Conservation (phyloP, 2,888 invertebrate genomes). For the Chaetoderma sp. region DNA sequence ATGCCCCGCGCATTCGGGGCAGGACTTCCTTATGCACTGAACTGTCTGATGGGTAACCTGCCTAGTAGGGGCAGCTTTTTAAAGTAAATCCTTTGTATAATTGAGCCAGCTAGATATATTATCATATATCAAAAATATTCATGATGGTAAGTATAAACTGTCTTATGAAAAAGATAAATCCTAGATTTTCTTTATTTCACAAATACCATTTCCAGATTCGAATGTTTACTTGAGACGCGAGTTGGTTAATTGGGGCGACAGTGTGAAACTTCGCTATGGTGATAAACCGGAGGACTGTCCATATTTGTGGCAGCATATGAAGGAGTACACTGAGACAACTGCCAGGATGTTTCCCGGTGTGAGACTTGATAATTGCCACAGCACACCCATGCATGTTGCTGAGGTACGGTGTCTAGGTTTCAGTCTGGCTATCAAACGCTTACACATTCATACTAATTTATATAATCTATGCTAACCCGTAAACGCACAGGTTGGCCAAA, state of each 20-base stretch:
- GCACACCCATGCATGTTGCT: slow-evolving; percentile 93
- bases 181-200: too few relatives aligned
- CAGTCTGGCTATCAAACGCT: slow-evolving; percentile 9
- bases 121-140: too few relatives aligned
- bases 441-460: neutral
- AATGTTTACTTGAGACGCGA: slow-evolving; percentile 91
- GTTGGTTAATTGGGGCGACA: slow-evolving; percentile 96
- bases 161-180: too few relatives aligned
- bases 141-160: too few relatives aligned
- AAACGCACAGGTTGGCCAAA: neutral
- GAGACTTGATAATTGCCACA: slow-evolving; percentile 98
- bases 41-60: too few relatives aligned
- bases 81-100: too few relatives aligned
- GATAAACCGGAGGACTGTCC: slow-evolving; percentile 88
- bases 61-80: too few relatives aligned
- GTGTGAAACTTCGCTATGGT: slow-evolving; percentile 84
- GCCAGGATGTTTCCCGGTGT: slow-evolving; percentile 95
- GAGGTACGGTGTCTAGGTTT: slow-evolving; percentile 73
- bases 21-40: too few relatives aligned
- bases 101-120: neutral
- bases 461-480: neutral
- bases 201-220: slow-evolving; percentile 43
- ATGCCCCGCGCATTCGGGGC: too few relatives aligned
- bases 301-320: slow-evolving; percentile 95
- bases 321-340: slow-evolving; percentile 87